Conservation (phyloP, 2,113 vertebrate species). For the Silurus asotus region DNA sequence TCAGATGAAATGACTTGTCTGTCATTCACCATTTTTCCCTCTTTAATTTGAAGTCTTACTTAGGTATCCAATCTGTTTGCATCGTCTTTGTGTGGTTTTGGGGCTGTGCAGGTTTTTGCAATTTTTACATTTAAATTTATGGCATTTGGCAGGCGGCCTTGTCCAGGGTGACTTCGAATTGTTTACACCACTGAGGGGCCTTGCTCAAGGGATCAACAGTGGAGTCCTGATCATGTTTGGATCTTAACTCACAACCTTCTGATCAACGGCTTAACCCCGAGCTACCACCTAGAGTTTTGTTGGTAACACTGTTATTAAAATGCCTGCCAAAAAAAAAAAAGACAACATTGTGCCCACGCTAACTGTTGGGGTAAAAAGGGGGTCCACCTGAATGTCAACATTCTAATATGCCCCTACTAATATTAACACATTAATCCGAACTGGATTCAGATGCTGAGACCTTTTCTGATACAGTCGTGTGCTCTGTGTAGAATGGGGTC, state of each 20-base stretch:
- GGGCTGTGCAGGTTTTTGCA: no score
- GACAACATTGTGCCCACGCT: not conserved
- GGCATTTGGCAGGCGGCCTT: no score
- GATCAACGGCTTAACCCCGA: no score
- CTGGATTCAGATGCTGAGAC: conserved; percentile 28
- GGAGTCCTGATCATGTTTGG: no score
- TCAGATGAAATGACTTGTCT: not conserved
- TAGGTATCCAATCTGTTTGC: not conserved
- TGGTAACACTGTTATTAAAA: conserved; percentile 15
- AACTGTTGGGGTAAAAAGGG: not conserved
- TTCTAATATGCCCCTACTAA: conserved; percentile 1
- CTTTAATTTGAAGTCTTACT: not conserved
- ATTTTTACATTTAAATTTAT: no score
- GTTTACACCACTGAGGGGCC: no score
- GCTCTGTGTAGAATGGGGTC: conserved; percentile 57
- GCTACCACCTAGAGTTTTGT: not conserved
- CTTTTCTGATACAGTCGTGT: not conserved
- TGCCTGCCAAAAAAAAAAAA: no score
- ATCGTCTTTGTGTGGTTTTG: not conserved
- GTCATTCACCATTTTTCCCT: not conserved
- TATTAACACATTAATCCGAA: conserved; percentile 14
- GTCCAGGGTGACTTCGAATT: no score
- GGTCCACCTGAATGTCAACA: not conserved
- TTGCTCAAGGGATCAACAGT: no score
- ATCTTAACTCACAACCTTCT: no score